Conservation (phyloP, 92 coral and sea anemone genomes). For the Zoanthus gigantus region DNA sequence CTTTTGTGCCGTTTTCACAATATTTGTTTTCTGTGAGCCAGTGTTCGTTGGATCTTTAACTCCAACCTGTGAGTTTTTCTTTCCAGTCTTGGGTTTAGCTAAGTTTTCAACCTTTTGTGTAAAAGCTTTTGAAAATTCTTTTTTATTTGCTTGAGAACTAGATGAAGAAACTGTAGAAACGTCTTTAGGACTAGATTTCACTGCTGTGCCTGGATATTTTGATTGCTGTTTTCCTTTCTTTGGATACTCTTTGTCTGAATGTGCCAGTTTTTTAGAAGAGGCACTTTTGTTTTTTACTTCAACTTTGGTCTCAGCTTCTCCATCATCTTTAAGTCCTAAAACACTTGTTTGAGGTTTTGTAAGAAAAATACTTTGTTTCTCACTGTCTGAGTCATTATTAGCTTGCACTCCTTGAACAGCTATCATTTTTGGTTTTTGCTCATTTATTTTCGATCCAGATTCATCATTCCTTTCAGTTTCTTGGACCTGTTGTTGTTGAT, state of each 20-base stretch:
- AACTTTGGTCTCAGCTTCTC: background rate
- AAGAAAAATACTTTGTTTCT: slow-evolving; percentile 7
- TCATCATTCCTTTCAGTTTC: background rate
- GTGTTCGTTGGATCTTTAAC: background rate
- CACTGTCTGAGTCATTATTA: slow-evolving; percentile 21
- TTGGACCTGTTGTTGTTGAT: background rate
- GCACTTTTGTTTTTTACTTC: background rate
- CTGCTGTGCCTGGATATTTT: slow-evolving; percentile 52
- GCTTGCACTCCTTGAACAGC: background rate
- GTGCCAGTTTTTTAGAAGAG: background rate
- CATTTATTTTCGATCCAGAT: background rate
- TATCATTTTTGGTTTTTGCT: background rate
- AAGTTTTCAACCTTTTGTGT: background rate
- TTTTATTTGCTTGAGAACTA: background rate
- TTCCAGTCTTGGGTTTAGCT: slow-evolving; percentile 8
- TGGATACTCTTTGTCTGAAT: background rate
- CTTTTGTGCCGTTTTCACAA: background rate
- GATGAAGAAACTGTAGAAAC: background rate
- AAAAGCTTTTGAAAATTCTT: background rate
- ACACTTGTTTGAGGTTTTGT: slow-evolving; percentile 41
- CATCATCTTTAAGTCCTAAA: slow-evolving; percentile 21
- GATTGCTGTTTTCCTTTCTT: slow-evolving; percentile 10
- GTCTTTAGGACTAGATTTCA: slow-evolving; percentile 29
- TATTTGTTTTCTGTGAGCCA: background rate
- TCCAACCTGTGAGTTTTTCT: background rate